phyloP scores from a whole-genome alignment of 2,797 vertebrate species.

The Poeciliopsis paucimaculata region DNA sequence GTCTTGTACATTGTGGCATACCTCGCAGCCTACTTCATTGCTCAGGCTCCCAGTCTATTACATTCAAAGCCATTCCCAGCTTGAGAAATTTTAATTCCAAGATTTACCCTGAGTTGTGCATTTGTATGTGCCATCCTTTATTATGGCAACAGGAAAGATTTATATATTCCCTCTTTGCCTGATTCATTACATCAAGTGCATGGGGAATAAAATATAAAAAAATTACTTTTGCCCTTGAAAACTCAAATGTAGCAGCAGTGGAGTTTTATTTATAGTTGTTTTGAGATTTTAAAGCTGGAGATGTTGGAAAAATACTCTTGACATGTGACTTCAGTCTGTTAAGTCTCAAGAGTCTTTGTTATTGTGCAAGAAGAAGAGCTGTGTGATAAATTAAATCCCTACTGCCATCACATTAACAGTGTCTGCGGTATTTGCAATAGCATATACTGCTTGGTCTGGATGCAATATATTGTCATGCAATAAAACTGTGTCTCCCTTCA shows the following conservation, averaged over 20 bases:
- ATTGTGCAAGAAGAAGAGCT: not conserved
- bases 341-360: not conserved
- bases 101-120: not conserved
- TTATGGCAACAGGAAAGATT: not conserved
- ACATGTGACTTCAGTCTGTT: not conserved
- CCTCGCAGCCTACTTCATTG: not conserved
- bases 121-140: not conserved
- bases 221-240: not conserved
- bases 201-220: not conserved
- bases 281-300: not conserved
- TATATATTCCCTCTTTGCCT: not conserved
- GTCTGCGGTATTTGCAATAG: not conserved
- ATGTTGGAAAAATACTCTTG: not conserved
- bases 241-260: not conserved
- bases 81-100: not conserved
- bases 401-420: not conserved
- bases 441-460: not conserved
- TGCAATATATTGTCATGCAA: not conserved
- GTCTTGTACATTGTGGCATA: not conserved
- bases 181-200: not conserved
- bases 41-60: not conserved
- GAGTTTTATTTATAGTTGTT: not conserved
- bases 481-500: not conserved
- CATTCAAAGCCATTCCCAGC: not conserved
- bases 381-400: not conserved